phyloP scores from a whole-genome alignment of 2,888 invertebrate genomes.

The Aphodius granarius region DNA sequence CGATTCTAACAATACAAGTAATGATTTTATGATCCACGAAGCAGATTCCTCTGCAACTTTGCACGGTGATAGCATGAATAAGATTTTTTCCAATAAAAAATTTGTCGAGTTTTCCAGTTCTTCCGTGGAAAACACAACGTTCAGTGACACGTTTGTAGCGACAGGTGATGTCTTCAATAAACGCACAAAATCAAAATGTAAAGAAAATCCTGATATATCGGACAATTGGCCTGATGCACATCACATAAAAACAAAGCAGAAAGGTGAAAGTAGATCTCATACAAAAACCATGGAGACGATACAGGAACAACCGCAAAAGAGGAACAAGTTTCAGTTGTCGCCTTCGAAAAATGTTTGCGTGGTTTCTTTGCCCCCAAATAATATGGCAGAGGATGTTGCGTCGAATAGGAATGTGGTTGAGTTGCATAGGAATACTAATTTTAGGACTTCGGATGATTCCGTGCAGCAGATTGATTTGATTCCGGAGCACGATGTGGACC shows the following conservation, averaged over 20 bases:
- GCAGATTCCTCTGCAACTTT: background rate
- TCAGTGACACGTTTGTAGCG: background rate
- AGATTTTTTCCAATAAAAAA: conserved; percentile 22
- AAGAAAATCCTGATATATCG: conserved; percentile 2
- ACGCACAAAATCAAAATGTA: background rate
- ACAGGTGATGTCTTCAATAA: background rate
- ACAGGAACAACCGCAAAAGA: background rate
- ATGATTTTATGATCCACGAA: background rate
- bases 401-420: conserved; percentile 22
- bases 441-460: conserved; percentile 21
- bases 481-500: conserved; percentile 15
- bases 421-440: conserved; percentile 24
- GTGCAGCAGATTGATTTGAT: conserved; percentile 17
- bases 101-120: conserved; percentile 20
- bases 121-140: conserved; percentile 9
- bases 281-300: background rate
- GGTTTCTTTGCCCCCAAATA: conserved; percentile 7
- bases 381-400: background rate
- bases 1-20: background rate
- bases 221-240: conserved; percentile 19
- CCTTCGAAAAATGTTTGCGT: conserved; percentile 16
- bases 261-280: background rate
- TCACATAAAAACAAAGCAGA: background rate
- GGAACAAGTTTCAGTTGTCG: background rate
- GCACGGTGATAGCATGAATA: conserved; percentile 19